Base-by-base conservation (phyloP, 2,888 invertebrate genomes). In the Abrostola triplasia region DNA sequence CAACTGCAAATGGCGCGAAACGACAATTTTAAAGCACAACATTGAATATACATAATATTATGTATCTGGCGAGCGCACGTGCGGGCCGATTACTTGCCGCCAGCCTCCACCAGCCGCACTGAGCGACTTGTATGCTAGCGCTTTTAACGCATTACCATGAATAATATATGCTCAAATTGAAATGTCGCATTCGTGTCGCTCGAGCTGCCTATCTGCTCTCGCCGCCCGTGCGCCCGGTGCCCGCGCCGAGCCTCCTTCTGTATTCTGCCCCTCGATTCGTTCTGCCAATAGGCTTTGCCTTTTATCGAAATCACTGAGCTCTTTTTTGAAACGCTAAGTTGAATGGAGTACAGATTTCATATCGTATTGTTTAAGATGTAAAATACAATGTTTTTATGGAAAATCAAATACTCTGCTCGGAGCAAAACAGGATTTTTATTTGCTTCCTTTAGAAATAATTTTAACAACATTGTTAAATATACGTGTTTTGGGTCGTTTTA, bases 101-200 rank as follows among this genome's bases (percentile, higher is more conserved):
- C 72, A 60, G 67, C 64, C 57, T 53, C 67, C 62, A 80, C 85
- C 85, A 84, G 88, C 80, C 85, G 83, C 81, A 84, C 85, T 79
- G 84, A 90, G 88, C 88, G 87, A 90, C 88, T 90, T 88, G 89
- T 90, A 88, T 89, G 91, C 86, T 86, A 84, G 88, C 88, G 93
- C 93, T 94, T 93, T 93, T 93, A 94, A 93, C 93, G 93, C 91
- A 93, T 93, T 94, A 94, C 92, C 93, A 91, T 94, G 94, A 93
- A 94, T 94, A 94, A 94, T 92, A 94, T 93, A 94, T 92, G 85
- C 90, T 89, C 90, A 93, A 93, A 94, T 94, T 94, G 94, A 94
- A 93, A 93, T 92, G 93, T 93, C 94, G 94, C 90, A 92, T 92
- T 92, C 92, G 88, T 86, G 90, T 91, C 90, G 90, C 90, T 90